Conservation (phyloP, 2,888 invertebrate genomes). For the Lepidocyrtoides sp. region DNA sequence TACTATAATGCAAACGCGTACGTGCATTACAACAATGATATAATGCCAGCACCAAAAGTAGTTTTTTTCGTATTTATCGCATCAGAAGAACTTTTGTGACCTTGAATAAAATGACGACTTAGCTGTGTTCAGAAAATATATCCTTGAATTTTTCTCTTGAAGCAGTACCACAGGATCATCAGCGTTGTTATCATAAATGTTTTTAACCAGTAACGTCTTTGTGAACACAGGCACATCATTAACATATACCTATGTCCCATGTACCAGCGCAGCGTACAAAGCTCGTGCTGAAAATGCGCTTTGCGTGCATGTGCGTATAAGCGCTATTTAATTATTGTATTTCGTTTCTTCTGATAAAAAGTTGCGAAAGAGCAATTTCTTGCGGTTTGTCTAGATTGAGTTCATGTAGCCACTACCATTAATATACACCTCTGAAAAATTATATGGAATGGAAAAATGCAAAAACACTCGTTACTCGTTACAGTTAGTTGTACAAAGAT, state of each 20-base stretch:
- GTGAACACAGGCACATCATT: not conserved
- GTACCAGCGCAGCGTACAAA: not conserved
- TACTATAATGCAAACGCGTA: not conserved
- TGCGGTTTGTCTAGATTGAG: too few species aligned
- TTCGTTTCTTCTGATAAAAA: not conserved
- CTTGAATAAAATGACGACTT: slow-evolving; percentile 35
- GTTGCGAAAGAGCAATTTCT: too few species aligned
- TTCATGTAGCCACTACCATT: too few species aligned
- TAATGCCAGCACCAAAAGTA: not conserved
- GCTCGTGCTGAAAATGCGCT: too few species aligned
- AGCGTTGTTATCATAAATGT: not conserved
- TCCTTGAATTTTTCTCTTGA: slow-evolving; percentile 45
- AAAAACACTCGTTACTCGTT: too few species aligned
- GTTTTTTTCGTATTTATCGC: not conserved
- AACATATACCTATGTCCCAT: too few species aligned
- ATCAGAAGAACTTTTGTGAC: not conserved
- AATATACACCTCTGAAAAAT: too few species aligned
- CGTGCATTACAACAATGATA: not conserved
- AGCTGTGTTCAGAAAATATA: not conserved
- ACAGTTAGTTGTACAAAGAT: too few species aligned
- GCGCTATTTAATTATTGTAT: not conserved
- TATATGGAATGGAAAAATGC: too few species aligned
- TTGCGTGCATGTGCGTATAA: too few species aligned
- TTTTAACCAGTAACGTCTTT: not conserved
- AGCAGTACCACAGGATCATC: not conserved